Evolutionary conservation across 2,797 vertebrate species (phyloP).

Genomic region (Chiroxiphia lanceolata): DNA sequence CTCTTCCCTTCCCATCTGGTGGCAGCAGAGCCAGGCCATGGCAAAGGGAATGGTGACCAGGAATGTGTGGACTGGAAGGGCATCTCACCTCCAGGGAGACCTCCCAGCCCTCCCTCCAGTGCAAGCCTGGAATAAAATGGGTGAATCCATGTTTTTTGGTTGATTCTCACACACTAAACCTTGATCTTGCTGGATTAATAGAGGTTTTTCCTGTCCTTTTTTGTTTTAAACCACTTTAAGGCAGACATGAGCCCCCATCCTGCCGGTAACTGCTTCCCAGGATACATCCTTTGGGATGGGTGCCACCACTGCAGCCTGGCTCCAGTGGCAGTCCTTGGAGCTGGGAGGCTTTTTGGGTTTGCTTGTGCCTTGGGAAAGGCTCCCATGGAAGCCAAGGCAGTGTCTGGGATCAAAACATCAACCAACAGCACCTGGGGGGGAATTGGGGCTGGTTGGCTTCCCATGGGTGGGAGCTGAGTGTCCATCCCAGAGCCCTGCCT

Average conservation of each 20-base stretch:
- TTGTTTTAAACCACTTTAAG: not conserved
- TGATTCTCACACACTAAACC: not conserved
- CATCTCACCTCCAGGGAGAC: not conserved
- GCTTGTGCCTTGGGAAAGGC: not conserved
- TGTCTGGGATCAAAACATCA: rapidly evolving
- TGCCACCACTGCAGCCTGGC: rapidly evolving
- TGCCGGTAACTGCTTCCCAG: not conserved
- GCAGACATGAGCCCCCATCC: rapidly evolving
- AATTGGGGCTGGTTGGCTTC: rapidly evolving
- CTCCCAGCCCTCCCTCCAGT: rapidly evolving
- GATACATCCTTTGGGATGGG: not conserved
- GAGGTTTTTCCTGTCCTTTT: not conserved
- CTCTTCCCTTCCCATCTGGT: not conserved
- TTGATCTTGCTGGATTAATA: not conserved
- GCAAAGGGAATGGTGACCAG: not conserved
- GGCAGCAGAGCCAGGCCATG: not conserved
- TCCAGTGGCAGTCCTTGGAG: not conserved
- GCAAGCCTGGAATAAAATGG: rapidly evolving
- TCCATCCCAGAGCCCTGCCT: not conserved
- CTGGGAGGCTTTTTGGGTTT: not conserved
- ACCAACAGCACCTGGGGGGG: rapidly evolving
- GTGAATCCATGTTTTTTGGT: not conserved
- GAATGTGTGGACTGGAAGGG: not conserved
- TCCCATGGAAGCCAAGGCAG: not conserved
- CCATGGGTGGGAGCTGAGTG: rapidly evolving